Percentiles rank a stretch among this genome's conserved stretches.
Evolutionary conservation across 2,797 vertebrate genomes (phyloP).

Genomic region (Acridotheres tristis): DNA sequence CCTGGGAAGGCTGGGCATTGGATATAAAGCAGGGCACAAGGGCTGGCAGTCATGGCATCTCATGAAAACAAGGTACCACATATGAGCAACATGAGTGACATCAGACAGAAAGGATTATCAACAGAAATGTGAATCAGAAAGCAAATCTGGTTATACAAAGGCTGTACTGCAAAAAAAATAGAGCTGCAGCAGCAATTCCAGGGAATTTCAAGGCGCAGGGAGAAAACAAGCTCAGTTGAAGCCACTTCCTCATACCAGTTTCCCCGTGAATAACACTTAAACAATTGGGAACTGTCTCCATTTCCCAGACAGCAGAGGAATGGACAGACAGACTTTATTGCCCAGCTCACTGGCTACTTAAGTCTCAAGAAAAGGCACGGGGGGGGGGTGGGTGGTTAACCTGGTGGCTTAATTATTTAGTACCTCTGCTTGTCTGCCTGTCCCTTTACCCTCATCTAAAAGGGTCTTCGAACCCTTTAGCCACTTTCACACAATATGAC

Average conservation of each 20-base stretch:
- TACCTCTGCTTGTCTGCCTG: neutral
- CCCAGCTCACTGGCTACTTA: neutral
- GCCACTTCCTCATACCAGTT: neutral
- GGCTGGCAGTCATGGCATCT: neutral
- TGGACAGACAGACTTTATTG: neutral
- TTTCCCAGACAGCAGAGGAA: neutral
- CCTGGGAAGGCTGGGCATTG: neutral
- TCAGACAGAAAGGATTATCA: neutral
- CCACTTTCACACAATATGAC: neutral
- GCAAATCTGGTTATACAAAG: neutral
- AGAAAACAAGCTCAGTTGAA: neutral
- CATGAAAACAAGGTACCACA: accelerated
- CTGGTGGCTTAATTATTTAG: neutral
- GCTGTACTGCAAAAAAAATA: neutral
- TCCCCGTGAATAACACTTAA: neutral
- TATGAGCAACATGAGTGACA: neutral
- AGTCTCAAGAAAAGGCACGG: neutral
- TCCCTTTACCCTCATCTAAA: neutral
- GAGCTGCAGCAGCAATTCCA: neutral
- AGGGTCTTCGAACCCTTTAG: neutral
- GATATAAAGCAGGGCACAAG: neutral
- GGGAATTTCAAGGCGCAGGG: neutral
- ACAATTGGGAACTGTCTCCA: neutral
- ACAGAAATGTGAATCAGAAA: neutral
- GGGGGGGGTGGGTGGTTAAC: neutral